These are phyloP conservation scores for Thomomys bottae DNA, from an alignment of 2,113 vertebrate species.

Conservation along the genomic window DNA sequence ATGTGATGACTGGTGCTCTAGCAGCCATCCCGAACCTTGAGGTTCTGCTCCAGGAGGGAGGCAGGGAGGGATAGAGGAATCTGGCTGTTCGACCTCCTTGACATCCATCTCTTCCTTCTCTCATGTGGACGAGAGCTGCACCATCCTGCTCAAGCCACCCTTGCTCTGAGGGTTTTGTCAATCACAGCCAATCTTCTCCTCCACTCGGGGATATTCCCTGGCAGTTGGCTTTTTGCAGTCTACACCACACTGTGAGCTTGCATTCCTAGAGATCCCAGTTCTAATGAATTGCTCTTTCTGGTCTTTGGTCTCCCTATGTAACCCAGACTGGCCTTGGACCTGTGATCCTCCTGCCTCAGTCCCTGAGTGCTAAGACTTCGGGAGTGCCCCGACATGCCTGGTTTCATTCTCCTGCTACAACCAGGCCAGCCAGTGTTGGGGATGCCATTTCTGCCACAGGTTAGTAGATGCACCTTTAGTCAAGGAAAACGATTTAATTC, in stretches of 20 bases:
- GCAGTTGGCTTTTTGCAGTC: background rate
- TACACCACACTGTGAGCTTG: background rate
- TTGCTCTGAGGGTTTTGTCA: background rate
- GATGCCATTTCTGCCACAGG: slow-evolving; percentile 42
- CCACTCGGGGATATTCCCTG: rapidly evolving
- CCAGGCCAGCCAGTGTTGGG: rapidly evolving
- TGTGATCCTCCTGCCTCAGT: background rate
- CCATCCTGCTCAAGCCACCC: background rate
- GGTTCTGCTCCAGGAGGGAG: background rate
- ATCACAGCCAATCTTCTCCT: background rate
- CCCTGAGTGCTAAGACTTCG: no score
- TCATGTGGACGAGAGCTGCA: background rate
- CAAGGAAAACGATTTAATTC: slow-evolving; percentile 75
- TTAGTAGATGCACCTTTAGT: slow-evolving; percentile 78
- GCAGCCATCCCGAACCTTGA: slow-evolving; percentile 13
- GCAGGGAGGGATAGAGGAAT: background rate
- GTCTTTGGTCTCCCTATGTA: no score
- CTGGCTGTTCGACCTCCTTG: background rate
- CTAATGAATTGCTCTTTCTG: no score
- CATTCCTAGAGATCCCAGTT: background rate
- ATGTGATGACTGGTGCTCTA: background rate
- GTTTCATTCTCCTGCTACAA: rapidly evolving
- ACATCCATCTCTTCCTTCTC: no score
- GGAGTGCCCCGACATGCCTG: no score
- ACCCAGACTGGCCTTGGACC: background rate